Percentiles rank a stretch among this genome's conserved stretches.
These are phyloP conservation scores for Monochamus alternatus DNA, from an alignment of 2,888 invertebrate species.

Conservation along the genomic window DNA sequence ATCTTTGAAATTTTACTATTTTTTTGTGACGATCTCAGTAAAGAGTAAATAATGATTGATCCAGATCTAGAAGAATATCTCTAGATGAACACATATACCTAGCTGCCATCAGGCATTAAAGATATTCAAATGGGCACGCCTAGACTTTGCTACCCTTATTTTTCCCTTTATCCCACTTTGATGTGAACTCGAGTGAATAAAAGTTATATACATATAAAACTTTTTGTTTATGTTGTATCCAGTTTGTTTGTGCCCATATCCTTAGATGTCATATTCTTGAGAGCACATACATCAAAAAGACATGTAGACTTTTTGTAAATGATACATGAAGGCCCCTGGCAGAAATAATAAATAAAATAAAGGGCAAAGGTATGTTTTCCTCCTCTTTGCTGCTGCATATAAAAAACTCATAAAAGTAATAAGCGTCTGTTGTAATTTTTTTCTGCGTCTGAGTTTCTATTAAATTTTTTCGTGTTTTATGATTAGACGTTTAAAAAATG, in stretches of 20 bases:
- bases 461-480: not conserved
- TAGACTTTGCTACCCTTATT: not conserved
- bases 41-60: too few relatives aligned
- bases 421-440: not conserved
- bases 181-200: slow-evolving; percentile 15
- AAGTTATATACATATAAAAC: slow-evolving; percentile 8
- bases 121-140: not conserved
- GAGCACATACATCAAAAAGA: slow-evolving; percentile 21
- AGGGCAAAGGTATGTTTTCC: not conserved
- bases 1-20: too few relatives aligned
- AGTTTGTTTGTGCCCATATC: slow-evolving; percentile 16
- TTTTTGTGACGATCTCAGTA: too few relatives aligned
- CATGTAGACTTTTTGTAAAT: slow-evolving; percentile 10
- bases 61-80: too few relatives aligned
- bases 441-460: not conserved
- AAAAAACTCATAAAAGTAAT: not conserved
- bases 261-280: slow-evolving; percentile 12
- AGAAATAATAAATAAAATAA: slow-evolving; percentile 10
- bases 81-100: too few relatives aligned
- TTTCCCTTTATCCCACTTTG: not conserved
- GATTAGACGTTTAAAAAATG: too few relatives aligned
- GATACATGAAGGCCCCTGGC: slow-evolving; percentile 4
- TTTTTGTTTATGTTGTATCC: slow-evolving; percentile 21
- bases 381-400: not conserved
- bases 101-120: not conserved